Evolutionary conservation across 2,888 invertebrate species (phyloP).

Genomic region (Drosophila kambysellisi): DNA sequence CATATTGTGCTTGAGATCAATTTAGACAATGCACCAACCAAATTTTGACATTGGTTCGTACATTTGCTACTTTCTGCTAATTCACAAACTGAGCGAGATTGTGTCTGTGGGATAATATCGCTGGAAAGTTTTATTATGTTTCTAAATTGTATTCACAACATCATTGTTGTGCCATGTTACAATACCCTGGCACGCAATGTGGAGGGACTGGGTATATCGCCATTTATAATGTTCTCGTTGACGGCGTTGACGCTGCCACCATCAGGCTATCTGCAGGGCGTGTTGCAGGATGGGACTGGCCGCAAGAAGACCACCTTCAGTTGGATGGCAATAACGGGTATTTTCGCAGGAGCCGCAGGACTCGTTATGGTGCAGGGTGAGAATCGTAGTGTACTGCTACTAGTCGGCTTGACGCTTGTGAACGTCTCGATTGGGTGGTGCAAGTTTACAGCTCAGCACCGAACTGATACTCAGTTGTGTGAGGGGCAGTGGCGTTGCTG

Average conservation of each 20-base stretch:
- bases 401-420: constrained; percentile 85
- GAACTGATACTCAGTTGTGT: constrained; percentile 88
- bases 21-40: too few relatives aligned
- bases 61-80: not conserved
- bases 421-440: constrained; percentile 87
- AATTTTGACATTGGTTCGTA: not conserved
- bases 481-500: constrained; percentile 88
- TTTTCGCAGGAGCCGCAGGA: constrained; percentile 85
- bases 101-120: not conserved
- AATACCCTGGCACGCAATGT: constrained; percentile 87
- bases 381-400: constrained; percentile 76
- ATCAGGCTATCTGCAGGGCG: constrained; percentile 83
- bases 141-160: constrained; percentile 77
- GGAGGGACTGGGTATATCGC: constrained; percentile 85
- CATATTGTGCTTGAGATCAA: not conserved
- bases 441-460: constrained; percentile 87
- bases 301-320: constrained; percentile 86
- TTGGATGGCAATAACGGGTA: constrained; percentile 86
- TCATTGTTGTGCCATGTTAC: constrained; percentile 87
- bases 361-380: constrained; percentile 83
- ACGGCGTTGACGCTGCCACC: constrained; percentile 87
- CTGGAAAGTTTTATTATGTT: not conserved
- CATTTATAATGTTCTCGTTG: constrained; percentile 86
- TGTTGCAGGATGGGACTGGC: constrained; percentile 81
- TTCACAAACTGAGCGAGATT: not conserved